Conservation (phyloP, 2,797 vertebrate species). For the Pelodytes ibericus region DNA sequence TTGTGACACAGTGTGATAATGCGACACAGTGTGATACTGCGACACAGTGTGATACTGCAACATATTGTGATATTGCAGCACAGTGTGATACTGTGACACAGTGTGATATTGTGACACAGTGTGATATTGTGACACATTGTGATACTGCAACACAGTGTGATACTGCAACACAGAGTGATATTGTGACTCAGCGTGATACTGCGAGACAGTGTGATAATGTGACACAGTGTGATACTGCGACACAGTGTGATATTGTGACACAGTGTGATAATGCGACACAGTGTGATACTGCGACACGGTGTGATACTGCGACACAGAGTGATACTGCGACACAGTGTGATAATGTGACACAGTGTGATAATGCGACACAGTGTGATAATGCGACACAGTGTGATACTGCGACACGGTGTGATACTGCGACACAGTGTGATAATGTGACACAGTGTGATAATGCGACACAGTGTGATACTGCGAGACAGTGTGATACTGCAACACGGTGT, state of each 20-base stretch:
- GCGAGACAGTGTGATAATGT: too few species aligned
- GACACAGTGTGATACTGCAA: background rate
- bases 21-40: background rate
- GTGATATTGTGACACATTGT: background rate
- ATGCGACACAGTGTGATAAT: background rate
- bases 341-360: background rate
- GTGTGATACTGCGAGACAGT: constrained; percentile 5
- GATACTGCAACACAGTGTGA: background rate
- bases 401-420: background rate
- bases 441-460: background rate
- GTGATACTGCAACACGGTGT: background rate
- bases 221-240: too few species aligned
- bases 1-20: background rate
- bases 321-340: background rate
- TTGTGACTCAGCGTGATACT: background rate
- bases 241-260: background rate
- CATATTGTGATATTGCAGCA: background rate
- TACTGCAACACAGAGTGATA: background rate
- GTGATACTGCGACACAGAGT: background rate
- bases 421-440: too few species aligned
- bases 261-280: background rate
- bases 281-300: background rate
- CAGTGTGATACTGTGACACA: background rate
- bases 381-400: background rate
- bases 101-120: background rate